phyloP scores from a whole-genome alignment of 2,797 vertebrate genomes.

The Pipistrellus pipistrellus region DNA sequence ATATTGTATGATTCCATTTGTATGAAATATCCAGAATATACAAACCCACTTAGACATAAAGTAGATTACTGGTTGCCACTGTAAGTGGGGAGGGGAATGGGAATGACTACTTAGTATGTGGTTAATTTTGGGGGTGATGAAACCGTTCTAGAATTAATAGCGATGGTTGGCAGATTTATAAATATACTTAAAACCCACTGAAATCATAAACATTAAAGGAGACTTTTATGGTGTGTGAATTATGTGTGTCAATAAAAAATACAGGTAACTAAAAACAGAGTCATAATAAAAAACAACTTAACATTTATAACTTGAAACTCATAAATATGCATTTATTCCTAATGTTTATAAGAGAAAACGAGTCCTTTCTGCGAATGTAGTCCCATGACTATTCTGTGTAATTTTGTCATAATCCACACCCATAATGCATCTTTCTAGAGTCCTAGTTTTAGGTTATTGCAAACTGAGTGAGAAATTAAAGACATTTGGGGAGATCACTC shows the following conservation, averaged over 20 bases:
- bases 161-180: slow-evolving; percentile 1
- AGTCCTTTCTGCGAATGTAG: neutral
- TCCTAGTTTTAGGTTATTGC: slow-evolving; percentile 33
- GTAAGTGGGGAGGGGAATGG: neutral
- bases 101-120: neutral
- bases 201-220: neutral
- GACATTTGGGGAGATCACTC: neutral
- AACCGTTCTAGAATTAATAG: slow-evolving; percentile 8
- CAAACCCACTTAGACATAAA: neutral
- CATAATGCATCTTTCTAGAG: neutral
- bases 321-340: neutral
- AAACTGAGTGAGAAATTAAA: slow-evolving; percentile 61
- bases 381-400: neutral
- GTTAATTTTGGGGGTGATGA: neutral
- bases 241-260: neutral
- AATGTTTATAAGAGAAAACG: neutral
- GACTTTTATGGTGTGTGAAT: neutral
- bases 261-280: neutral
- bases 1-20: neutral
- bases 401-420: neutral
- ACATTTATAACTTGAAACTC: slow-evolving; percentile 26
- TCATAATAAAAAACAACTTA: neutral
- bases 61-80: neutral
- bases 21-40: neutral
- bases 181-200: neutral